Conservation (phyloP, 2,113 vertebrate genomes). For the Rhea americana region DNA sequence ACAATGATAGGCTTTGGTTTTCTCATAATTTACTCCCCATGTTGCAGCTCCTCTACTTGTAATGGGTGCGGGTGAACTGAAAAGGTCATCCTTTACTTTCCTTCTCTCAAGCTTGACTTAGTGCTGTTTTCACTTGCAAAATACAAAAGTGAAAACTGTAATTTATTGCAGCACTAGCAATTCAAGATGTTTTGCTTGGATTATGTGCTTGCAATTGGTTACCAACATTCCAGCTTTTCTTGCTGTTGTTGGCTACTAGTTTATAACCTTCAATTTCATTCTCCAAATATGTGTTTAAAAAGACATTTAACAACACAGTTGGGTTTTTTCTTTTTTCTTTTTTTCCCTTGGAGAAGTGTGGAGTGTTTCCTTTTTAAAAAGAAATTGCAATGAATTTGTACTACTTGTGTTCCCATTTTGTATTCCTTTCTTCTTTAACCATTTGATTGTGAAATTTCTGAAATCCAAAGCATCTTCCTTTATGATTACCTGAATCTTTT, state of each 20-base stretch:
- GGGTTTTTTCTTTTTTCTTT: neutral
- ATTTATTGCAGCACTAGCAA: constrained; percentile 81
- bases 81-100: constrained; percentile 69
- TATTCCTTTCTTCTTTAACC: neutral
- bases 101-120: constrained; percentile 70
- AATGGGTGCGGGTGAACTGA: constrained; percentile 41
- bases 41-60: constrained; percentile 10
- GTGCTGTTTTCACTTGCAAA: constrained; percentile 81
- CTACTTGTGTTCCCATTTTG: neutral
- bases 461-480: constrained; percentile 34
- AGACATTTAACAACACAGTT: constrained; percentile 75
- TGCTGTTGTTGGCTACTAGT: constrained; percentile 82
- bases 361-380: constrained; percentile 38
- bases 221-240: constrained; percentile 78
- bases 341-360: constrained; percentile 44
- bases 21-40: neutral
- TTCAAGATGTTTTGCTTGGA: constrained; percentile 85
- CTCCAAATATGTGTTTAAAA: constrained; percentile 78
- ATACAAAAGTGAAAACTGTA: constrained; percentile 79
- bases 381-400: neutral
- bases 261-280: constrained; percentile 79
- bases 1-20: neutral
- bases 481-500: constrained; percentile 13
- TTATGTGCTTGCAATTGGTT: constrained; percentile 61
- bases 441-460: constrained; percentile 12